phyloP scores from a whole-genome alignment of 1,140 invertebrate genomes.

The Atta colombica region DNA sequence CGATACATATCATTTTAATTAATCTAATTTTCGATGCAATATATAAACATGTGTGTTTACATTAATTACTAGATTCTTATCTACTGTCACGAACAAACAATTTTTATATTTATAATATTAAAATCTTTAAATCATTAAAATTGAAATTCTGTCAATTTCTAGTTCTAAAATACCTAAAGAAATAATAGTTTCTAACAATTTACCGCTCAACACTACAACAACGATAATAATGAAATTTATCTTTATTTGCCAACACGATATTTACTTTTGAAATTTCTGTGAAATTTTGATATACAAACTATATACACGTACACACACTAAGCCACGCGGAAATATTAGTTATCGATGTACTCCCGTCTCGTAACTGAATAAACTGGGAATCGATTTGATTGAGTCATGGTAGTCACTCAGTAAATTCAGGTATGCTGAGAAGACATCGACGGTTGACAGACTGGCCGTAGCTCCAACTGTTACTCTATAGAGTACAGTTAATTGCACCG shows the following conservation, averaged over 20 bases:
- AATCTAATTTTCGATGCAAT: slow-evolving; percentile 1
- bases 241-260: slow-evolving; percentile 6
- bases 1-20: not conserved
- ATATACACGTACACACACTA: not conserved
- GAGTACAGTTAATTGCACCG: not conserved
- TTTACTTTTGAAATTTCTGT: slow-evolving; percentile 9
- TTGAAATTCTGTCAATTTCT: not conserved
- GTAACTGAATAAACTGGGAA: slow-evolving; percentile 58
- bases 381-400: slow-evolving; percentile 43
- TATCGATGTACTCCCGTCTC: slow-evolving; percentile 13
- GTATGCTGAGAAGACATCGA: slow-evolving; percentile 63
- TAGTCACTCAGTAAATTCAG: slow-evolving; percentile 44
- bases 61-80: not conserved
- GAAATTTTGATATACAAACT: not conserved
- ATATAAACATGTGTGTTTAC: not conserved
- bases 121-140: not conserved
- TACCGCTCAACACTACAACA: not conserved
- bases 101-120: not conserved
- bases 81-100: not conserved
- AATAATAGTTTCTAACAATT: not conserved
- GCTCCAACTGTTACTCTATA: slow-evolving; percentile 61
- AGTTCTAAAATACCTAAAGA: not conserved
- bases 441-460: slow-evolving; percentile 55
- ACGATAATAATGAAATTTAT: slow-evolving; percentile 16
- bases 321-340: slow-evolving; percentile 5